Base-by-base conservation (phyloP, 2,797 vertebrate genomes). In the Anisognathus igniventris region DNA sequence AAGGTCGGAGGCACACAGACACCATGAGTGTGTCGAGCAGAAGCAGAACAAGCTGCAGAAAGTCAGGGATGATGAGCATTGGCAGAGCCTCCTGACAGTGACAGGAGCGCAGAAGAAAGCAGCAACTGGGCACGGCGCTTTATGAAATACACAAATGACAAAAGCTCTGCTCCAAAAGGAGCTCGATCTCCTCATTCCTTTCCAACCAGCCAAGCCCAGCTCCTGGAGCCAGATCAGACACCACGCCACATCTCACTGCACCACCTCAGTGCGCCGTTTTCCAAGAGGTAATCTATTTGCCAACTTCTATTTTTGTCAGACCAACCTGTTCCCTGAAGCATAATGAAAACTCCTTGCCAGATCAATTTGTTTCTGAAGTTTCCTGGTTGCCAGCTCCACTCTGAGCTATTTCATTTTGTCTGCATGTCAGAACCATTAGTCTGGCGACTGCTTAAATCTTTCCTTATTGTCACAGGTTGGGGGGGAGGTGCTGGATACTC, bases 301-400 rank as follows among this genome's bases (percentile, higher is more conserved):
- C 91, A 95, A 76, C 91, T 96, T 90, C 95, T 95, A 91, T 94
- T 97, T 97, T 94, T 94, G 92, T 94, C 92, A 93, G 87, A 94
- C 75, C 93, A 96, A 97, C 93, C 68, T 97, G 94, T 91, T 96
- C 93, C 93, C 96, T 78, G 85, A 91, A 94, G 92, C 92, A 86
- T 86, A 95, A 95, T 93, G 80, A 91, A 94, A 92, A 91, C 51
- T 96, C 85, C 91, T 91, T 94, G 95, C 96, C 95, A 97, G 93
- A 95, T 95, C 90, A 91, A 92, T 96, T 95, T 95, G 91, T 88
- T 96, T 93, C 90, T 92, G 73, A 84, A 96, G 87, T 93, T 93
- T 92, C 73, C 79, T 47, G 40, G 68, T 96, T 96, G 95, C 93
- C 93, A 96, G 91, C 91, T 92, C 85, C 87, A 90, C 64, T 96